Conservation (phyloP, 2,797 vertebrate genomes). For the Pseudochirops corinnae region DNA sequence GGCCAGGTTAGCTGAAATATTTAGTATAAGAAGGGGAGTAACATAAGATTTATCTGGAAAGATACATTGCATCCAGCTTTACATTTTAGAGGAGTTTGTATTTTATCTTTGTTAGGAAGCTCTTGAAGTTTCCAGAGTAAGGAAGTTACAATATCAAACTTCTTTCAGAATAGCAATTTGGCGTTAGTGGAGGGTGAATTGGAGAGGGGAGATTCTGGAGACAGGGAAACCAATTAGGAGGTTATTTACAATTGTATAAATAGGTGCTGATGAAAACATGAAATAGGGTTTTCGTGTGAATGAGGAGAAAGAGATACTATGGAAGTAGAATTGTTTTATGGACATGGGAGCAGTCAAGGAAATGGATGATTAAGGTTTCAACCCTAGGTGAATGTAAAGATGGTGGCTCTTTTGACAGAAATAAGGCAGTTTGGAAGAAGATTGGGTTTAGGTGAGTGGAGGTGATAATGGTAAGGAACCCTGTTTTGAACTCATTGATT, state of each 20-base stretch:
- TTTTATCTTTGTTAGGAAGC: too few relatives aligned
- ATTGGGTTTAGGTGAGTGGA: background rate
- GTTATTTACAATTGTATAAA: background rate
- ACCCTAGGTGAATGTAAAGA: background rate
- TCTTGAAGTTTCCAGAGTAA: too few relatives aligned
- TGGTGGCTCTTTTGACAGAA: background rate
- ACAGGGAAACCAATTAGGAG: background rate
- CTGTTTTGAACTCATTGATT: too few relatives aligned
- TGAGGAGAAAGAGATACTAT: background rate
- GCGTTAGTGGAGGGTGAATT: too few relatives aligned
- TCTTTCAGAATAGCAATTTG: background rate
- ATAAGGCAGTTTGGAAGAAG: rapidly evolving
- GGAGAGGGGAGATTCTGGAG: background rate
- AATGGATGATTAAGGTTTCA: background rate
- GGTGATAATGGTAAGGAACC: too few relatives aligned
- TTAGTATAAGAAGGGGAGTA: too few relatives aligned
- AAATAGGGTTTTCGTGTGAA: background rate
- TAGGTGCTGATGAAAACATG: background rate
- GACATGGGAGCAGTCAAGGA: background rate
- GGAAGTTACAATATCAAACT: background rate
- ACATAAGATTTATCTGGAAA: too few relatives aligned
- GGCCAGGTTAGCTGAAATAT: too few relatives aligned
- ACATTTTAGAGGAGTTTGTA: too few relatives aligned
- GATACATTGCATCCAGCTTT: too few relatives aligned
- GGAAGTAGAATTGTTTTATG: background rate